Conservation (phyloP, 2,797 vertebrate genomes). For the Graptemys geographica region DNA sequence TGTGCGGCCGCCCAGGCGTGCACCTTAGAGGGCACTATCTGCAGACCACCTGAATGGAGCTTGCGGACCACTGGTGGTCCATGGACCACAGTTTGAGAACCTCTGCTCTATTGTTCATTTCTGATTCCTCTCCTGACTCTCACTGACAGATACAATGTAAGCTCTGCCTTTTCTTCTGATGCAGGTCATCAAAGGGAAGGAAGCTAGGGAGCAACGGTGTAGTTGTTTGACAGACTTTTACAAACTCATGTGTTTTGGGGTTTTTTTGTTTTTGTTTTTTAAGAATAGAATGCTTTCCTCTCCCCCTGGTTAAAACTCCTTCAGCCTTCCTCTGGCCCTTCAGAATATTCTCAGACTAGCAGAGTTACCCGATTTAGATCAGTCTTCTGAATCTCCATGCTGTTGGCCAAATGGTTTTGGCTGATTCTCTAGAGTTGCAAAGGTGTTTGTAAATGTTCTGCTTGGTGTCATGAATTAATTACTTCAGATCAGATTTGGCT, state of each 20-base stretch:
- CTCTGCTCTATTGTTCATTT: conserved; percentile 7
- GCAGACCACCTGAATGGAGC: no score
- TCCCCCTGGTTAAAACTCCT: conserved; percentile 17
- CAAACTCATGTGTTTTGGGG: background rate
- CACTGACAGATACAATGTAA: conserved; percentile 56
- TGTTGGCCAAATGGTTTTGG: background rate
- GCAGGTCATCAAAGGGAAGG: conserved; percentile 60
- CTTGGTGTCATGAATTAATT: background rate
- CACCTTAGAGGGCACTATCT: no score
- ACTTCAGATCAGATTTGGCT: background rate
- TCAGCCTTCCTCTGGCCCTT: background rate
- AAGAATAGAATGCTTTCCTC: conserved; percentile 31
- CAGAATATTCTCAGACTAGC: background rate
- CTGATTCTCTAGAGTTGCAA: background rate
- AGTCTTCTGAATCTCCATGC: conserved; percentile 1
- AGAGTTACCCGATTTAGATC: background rate
- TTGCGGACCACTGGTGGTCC: no score
- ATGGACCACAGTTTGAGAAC: no score
- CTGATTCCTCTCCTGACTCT: conserved; percentile 38
- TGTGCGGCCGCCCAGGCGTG: no score
- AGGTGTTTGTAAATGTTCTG: background rate
- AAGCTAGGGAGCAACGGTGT: conserved; percentile 57
- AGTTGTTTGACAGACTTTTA: conserved; percentile 53
- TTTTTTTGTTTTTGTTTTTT: background rate
- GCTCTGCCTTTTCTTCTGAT: conserved; percentile 58